Evolutionary conservation across 2,797 vertebrate species (phyloP).

Genomic region (Heterohyrax brucei): DNA sequence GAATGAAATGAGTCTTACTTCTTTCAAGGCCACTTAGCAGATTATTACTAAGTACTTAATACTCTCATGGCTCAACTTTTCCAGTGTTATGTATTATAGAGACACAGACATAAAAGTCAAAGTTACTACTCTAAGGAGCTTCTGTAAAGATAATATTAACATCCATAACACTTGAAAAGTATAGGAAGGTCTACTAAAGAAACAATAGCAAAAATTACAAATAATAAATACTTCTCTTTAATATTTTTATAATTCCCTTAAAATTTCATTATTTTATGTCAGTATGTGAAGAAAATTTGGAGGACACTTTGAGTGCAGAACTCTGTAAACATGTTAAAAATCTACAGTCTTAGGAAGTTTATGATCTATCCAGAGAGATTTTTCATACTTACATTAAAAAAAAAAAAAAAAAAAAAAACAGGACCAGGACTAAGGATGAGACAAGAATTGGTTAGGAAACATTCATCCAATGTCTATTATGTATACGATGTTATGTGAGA

Average conservation of each 20-base stretch:
- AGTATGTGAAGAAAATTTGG: not conserved
- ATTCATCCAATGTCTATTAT: not conserved
- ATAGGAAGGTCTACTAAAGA: not conserved
- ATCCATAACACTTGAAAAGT: not conserved
- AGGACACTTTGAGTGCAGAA: not conserved
- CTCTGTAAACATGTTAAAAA: not conserved
- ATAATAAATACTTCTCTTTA: not conserved
- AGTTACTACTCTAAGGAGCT: not conserved
- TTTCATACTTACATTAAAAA: not conserved
- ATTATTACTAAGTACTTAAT: not conserved
- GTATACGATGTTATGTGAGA: not conserved
- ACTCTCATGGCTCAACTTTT: not conserved
- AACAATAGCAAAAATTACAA: not conserved
- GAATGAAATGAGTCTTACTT: not conserved
- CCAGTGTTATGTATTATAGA: not conserved
- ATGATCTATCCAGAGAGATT: not conserved
- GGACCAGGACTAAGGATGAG: not conserved
- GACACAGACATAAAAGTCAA: not conserved
- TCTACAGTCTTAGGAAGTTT: not conserved
- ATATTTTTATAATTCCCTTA: not conserved
- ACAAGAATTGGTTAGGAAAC: conserved; percentile 24
- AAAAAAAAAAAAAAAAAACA: conserved; percentile 52
- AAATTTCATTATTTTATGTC: not conserved
- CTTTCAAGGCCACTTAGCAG: not conserved
- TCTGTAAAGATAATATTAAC: conserved; percentile 8